phyloP scores from a whole-genome alignment of 2,113 vertebrate species.

The Bombycilla garrulus region DNA sequence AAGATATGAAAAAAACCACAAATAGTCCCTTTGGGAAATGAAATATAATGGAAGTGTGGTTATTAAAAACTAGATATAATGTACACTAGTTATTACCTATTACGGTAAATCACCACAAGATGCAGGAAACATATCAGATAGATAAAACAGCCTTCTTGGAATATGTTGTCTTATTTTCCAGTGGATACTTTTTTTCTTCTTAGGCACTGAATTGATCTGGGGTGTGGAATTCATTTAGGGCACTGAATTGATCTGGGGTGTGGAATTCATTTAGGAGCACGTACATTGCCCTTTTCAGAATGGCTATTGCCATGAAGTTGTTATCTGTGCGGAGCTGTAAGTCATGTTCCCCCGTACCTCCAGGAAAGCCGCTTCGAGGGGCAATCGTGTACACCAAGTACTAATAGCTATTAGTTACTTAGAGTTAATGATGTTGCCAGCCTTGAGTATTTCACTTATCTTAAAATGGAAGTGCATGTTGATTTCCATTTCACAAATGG shows the following conservation, averaged over 20 bases:
- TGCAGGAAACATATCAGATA: slow-evolving; percentile 45
- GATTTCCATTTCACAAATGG: slow-evolving; percentile 57
- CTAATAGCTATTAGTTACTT: slow-evolving; percentile 55
- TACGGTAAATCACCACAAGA: slow-evolving; percentile 49
- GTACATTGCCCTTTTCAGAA: slow-evolving; percentile 6
- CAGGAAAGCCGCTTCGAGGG: background rate
- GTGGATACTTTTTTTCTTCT: background rate
- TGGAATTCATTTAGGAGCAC: slow-evolving; percentile 28
- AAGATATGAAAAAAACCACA: slow-evolving; percentile 46
- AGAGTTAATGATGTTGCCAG: slow-evolving; percentile 35
- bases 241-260: slow-evolving; percentile 33
- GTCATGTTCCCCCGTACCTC: background rate
- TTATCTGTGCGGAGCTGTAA: slow-evolving; percentile 37
- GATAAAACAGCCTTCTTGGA: slow-evolving; percentile 35
- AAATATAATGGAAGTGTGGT: slow-evolving; percentile 59
- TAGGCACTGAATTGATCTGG: slow-evolving; percentile 32
- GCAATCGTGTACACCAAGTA: background rate
- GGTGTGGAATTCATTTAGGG: too few relatives aligned
- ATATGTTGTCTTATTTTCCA: slow-evolving; percentile 23
- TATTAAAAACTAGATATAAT: slow-evolving; percentile 62
- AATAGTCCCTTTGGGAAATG: slow-evolving; percentile 66
- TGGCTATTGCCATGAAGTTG: slow-evolving; percentile 21
- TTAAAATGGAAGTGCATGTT: slow-evolving; percentile 42
- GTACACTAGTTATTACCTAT: slow-evolving; percentile 55
- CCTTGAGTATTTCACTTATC: slow-evolving; percentile 44